A percentile compares a stretch with the other conserved stretches of the same genome.
Conservation (phyloP, 2,888 invertebrate genomes). For the Acleris cristana region DNA sequence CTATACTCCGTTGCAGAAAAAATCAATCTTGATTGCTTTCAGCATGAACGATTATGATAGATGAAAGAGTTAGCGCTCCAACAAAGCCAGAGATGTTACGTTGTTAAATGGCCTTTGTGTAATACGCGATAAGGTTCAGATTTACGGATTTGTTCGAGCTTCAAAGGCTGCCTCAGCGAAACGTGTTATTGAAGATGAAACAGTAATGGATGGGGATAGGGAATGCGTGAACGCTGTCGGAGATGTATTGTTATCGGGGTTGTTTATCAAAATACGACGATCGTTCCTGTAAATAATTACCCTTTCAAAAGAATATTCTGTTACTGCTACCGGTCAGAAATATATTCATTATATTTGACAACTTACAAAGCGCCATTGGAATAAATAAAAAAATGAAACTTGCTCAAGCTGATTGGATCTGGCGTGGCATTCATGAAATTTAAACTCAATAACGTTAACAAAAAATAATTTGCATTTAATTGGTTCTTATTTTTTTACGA, state of each 20-base stretch:
- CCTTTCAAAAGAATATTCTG: constrained; percentile 76
- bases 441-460: constrained; percentile 42
- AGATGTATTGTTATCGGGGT: constrained; percentile 81
- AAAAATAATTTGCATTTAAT: constrained; percentile 35
- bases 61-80: constrained; percentile 84
- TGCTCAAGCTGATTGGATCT: constrained; percentile 60
- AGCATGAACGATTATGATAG: constrained; percentile 84
- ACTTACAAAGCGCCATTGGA: constrained; percentile 75
- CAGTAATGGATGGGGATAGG: constrained; percentile 82
- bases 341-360: constrained; percentile 82
- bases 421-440: constrained; percentile 60
- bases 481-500: constrained; percentile 51
- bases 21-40: constrained; percentile 84
- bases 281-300: constrained; percentile 82
- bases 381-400: constrained; percentile 75
- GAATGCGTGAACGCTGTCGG: constrained; percentile 82
- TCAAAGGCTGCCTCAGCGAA: constrained; percentile 65
- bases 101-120: constrained; percentile 57
- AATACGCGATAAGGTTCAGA: constrained; percentile 55
- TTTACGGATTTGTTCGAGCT: constrained; percentile 45
- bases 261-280: constrained; percentile 80
- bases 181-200: constrained; percentile 82
- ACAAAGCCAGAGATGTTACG: constrained; percentile 63
- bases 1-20: constrained; percentile 51
- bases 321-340: constrained; percentile 78